A percentile compares a stretch with the other conserved stretches of the same genome.
These are phyloP conservation scores for Semicossyphus pulcher DNA, from an alignment of 2,113 vertebrate genomes.

Conservation along the genomic window DNA sequence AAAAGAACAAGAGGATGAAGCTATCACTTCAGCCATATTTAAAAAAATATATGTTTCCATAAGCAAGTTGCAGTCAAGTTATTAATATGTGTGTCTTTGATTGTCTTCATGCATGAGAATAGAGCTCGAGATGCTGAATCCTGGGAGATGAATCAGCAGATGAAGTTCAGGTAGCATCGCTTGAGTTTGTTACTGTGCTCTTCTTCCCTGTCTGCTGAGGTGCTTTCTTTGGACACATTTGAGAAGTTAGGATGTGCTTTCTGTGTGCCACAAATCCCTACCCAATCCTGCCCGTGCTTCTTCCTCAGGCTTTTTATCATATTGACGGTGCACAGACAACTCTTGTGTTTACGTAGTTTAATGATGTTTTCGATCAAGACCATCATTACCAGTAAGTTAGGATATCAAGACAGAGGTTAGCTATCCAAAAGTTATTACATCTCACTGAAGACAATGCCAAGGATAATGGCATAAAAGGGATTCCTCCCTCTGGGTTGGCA, in stretches of 20 bases:
- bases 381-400: neutral
- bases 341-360: too few species aligned
- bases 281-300: constrained; percentile 25
- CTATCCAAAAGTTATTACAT: too few species aligned
- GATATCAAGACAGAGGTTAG: neutral
- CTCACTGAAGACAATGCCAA: neutral
- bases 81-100: constrained; percentile 73
- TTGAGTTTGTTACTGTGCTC: constrained; percentile 51
- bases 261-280: neutral
- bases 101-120: constrained; percentile 76
- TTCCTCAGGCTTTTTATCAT: constrained; percentile 17
- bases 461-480: too few species aligned
- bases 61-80: neutral
- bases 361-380: neutral
- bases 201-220: constrained; percentile 33
- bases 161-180: constrained; percentile 82
- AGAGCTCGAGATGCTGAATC: constrained; percentile 81
- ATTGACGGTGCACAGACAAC: too few species aligned
- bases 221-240: constrained; percentile 8
- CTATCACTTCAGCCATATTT: too few species aligned
- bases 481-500: neutral
- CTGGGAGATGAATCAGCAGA: constrained; percentile 82
- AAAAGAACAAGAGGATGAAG: too few species aligned
- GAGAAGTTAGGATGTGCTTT: neutral
- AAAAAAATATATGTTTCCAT: too few species aligned